These are phyloP conservation scores for Poeciliopsis occidentalis DNA, from an alignment of 2,113 vertebrate genomes.

Conservation along the genomic window DNA sequence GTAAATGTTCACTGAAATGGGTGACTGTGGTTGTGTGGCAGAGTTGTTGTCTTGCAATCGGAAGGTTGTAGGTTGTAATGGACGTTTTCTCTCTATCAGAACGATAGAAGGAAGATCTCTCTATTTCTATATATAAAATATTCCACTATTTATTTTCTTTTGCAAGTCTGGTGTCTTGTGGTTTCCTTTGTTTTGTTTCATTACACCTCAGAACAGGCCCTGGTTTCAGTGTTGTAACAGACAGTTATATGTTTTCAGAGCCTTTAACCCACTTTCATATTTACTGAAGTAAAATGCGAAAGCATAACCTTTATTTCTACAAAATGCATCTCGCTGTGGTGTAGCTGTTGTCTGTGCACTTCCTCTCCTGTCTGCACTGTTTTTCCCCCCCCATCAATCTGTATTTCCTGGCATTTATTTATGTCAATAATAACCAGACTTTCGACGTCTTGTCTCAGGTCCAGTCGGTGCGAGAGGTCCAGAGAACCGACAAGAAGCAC, in stretches of 20 bases:
- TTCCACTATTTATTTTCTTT: too few relatives aligned
- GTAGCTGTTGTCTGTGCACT: not conserved
- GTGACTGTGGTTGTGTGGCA: too few relatives aligned
- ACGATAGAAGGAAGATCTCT: too few relatives aligned
- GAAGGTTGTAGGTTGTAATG: too few relatives aligned
- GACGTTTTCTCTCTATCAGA: too few relatives aligned
- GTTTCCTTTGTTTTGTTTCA: too few relatives aligned
- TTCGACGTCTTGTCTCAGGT: slow-evolving; percentile 61
- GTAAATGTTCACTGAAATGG: too few relatives aligned
- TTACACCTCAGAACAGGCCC: not conserved
- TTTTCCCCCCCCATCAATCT: not conserved
- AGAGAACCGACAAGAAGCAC: slow-evolving; percentile 48
- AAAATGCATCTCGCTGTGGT: not conserved
- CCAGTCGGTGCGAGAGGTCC: slow-evolving; percentile 77
- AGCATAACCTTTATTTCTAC: not conserved
- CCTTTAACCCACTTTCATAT: not conserved
- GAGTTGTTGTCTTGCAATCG: too few relatives aligned
- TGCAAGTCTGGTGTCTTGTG: too few relatives aligned
- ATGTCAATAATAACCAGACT: not conserved
- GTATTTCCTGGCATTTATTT: not conserved
- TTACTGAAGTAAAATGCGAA: not conserved
- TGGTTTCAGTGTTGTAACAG: not conserved
- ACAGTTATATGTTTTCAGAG: not conserved
- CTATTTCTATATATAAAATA: too few relatives aligned
- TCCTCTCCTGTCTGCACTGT: not conserved